Percentiles rank a stretch among this genome's conserved stretches.
phyloP scores from a whole-genome alignment of 2,113 vertebrate genomes.

The Xerus inauris region DNA sequence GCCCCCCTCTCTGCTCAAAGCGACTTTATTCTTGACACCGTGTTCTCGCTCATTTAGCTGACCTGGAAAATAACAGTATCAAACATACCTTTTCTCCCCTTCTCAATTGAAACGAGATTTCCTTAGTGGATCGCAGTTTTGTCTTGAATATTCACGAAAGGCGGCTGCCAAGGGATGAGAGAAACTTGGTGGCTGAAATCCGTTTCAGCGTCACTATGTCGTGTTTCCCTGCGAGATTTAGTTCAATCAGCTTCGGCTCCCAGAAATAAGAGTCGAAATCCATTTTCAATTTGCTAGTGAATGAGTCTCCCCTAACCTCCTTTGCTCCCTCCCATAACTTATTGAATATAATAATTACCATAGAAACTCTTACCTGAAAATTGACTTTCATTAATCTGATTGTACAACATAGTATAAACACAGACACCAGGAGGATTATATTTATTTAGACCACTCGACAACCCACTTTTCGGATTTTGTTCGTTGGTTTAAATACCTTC shows the following conservation, averaged over 20 bases:
- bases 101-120: slow-evolving; percentile 16
- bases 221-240: neutral
- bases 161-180: neutral
- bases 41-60: neutral
- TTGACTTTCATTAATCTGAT: slow-evolving; percentile 76
- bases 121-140: neutral
- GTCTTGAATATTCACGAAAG: neutral
- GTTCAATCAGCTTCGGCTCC: neutral
- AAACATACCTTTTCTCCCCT: neutral
- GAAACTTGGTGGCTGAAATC: neutral
- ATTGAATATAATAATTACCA: slow-evolving; percentile 63
- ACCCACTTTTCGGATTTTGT: neutral
- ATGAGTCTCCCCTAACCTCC: slow-evolving; percentile 27
- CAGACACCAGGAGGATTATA: slow-evolving; percentile 58
- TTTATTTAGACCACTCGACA: slow-evolving; percentile 53
- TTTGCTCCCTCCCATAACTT: slow-evolving; percentile 40
- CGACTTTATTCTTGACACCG: neutral
- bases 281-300: neutral
- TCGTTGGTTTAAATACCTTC: neutral
- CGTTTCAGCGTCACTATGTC: neutral
- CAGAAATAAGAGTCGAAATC: neutral
- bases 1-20: neutral
- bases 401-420: slow-evolving; percentile 80
- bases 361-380: slow-evolving; percentile 84
- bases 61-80: neutral